Percentiles rank a stretch among this genome's conserved stretches.
Evolutionary conservation across 1,140 invertebrate species (phyloP).

Genomic region (Apis laboriosa): DNA sequence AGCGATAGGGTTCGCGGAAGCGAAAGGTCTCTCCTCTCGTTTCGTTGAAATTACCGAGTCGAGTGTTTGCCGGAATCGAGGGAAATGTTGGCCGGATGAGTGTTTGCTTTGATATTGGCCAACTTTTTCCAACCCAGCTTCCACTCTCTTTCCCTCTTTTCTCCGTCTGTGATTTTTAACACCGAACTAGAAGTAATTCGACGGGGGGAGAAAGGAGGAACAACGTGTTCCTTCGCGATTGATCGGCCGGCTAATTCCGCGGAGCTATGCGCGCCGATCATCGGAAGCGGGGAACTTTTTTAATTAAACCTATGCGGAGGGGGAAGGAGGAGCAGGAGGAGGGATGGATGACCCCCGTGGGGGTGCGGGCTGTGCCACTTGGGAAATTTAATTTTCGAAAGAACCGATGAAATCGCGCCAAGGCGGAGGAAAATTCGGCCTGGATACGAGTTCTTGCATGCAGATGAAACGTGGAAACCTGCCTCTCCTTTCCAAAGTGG

Average conservation of each 20-base stretch:
- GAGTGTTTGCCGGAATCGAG: slow-evolving; percentile 34
- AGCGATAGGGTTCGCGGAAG: slow-evolving; percentile 1
- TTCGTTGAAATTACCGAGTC: slow-evolving; percentile 34
- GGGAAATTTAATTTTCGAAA: slow-evolving; percentile 63
- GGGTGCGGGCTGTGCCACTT: not conserved
- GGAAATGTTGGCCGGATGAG: slow-evolving; percentile 2
- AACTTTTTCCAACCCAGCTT: slow-evolving; percentile 14
- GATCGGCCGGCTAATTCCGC: slow-evolving; percentile 15
- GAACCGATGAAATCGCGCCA: slow-evolving; percentile 26
- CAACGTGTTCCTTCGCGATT: slow-evolving; percentile 11
- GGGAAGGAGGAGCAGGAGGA: not conserved
- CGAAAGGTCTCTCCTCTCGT: not conserved
- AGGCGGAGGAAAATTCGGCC: slow-evolving; percentile 16
- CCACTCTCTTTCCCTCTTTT: not conserved
- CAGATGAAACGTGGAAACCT: slow-evolving; percentile 15
- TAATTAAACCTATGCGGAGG: slow-evolving; percentile 5
- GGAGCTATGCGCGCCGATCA: slow-evolving; percentile 10
- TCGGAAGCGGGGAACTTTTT: slow-evolving; percentile 9
- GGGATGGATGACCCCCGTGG: too few species aligned
- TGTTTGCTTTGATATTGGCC: slow-evolving; percentile 42
- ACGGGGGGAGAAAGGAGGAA: not conserved
- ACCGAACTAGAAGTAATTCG: not conserved
- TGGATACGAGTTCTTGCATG: not conserved
- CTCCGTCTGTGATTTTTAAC: slow-evolving; percentile 2
- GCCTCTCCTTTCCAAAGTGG: too few species aligned